Evolutionary conservation across 2,113 vertebrate genomes (phyloP).

Genomic region (Odocoileus virginianus): DNA sequence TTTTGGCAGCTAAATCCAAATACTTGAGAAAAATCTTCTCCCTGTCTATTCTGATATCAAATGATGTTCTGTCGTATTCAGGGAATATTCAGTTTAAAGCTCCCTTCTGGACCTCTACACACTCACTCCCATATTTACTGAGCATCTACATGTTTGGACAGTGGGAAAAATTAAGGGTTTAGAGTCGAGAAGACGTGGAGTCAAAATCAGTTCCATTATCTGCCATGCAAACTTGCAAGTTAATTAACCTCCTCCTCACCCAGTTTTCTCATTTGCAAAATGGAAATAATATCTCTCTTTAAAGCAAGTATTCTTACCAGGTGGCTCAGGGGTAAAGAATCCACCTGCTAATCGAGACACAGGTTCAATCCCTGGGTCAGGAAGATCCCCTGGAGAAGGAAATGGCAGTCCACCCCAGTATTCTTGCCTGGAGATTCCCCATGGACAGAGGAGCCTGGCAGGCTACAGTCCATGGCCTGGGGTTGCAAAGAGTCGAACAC

Average conservation of each 20-base stretch:
- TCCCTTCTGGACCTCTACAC: background rate
- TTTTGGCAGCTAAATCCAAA: background rate
- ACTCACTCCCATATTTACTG: background rate
- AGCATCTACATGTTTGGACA: background rate
- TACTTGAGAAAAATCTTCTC: background rate
- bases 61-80: background rate
- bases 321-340: background rate
- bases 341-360: background rate
- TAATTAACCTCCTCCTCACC: background rate
- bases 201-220: background rate
- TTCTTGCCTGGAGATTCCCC: background rate
- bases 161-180: background rate
- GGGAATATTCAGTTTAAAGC: background rate
- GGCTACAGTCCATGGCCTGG: background rate
- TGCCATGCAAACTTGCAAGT: background rate
- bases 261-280: background rate
- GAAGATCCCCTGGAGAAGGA: background rate
- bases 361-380: background rate
- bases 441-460: background rate
- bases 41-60: background rate
- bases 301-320: background rate
- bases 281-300: background rate
- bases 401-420: background rate
- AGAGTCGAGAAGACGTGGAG: background rate
- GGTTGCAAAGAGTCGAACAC: background rate